These are phyloP conservation scores for Cecidostiba fungosa DNA, from an alignment of 2,888 invertebrate species.

Conservation along the genomic window DNA sequence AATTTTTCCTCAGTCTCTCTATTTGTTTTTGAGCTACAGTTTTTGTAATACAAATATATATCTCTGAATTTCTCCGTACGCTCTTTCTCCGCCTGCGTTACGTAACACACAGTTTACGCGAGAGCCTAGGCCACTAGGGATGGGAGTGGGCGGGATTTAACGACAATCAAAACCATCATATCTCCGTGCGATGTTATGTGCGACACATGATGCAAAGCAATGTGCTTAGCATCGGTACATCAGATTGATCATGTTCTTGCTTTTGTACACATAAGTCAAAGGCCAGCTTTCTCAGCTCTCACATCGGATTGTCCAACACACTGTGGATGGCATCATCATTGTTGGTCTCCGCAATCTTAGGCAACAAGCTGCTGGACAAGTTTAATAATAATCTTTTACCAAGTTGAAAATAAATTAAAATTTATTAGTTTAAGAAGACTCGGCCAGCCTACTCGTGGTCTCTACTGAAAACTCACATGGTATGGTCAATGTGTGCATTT, in stretches of 20 bases:
- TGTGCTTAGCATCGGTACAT: conserved; percentile 77
- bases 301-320: conserved; percentile 68
- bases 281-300: conserved; percentile 68
- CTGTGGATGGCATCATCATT: conserved; percentile 69
- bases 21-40: not conserved
- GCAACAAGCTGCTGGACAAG: conserved; percentile 79
- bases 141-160: conserved; percentile 71
- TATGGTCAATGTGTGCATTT: conserved; percentile 76
- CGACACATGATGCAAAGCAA: conserved; percentile 77
- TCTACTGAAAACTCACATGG: conserved; percentile 79
- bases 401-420: conserved; percentile 71
- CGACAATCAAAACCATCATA: conserved; percentile 79
- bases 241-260: conserved; percentile 74
- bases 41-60: not conserved
- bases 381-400: conserved; percentile 79
- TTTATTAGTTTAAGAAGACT: conserved; percentile 72
- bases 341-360: conserved; percentile 69
- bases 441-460: conserved; percentile 78
- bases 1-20: conserved; percentile 23
- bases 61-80: conserved; percentile 27
- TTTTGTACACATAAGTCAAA: conserved; percentile 73
- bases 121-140: conserved; percentile 72
- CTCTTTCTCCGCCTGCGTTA: conserved; percentile 12
- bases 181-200: conserved; percentile 78
- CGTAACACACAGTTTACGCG: conserved; percentile 69